Conservation (phyloP, 1,140 invertebrate genomes). For the Bombus consobrinus region DNA sequence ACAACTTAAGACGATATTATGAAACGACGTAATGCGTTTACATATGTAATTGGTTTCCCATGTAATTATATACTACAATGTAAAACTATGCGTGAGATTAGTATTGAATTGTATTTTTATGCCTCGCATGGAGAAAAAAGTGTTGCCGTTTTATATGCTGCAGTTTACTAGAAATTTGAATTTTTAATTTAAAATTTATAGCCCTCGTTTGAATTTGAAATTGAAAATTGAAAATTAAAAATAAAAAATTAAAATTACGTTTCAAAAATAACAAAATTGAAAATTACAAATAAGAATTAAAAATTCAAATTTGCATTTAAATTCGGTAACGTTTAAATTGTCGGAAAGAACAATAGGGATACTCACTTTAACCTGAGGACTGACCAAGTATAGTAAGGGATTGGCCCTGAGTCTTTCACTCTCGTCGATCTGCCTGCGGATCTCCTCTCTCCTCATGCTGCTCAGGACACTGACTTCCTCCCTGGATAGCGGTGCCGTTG, state of each 20-base stretch:
- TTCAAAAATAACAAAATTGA: no score
- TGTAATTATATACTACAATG: neutral
- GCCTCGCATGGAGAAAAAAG: neutral
- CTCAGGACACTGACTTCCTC: conserved; percentile 97
- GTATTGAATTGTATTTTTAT: neutral
- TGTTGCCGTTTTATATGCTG: neutral
- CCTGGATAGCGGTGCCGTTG: conserved; percentile 92
- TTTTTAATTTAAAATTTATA: neutral
- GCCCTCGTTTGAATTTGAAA: no score
- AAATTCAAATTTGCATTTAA: no score
- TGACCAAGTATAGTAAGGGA: conserved; percentile 96
- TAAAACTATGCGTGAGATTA: neutral
- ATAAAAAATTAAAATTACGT: no score
- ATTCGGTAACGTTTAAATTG: no score
- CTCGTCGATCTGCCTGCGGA: conserved; percentile 95
- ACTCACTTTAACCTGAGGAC: conserved; percentile 97
- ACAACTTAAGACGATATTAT: neutral
- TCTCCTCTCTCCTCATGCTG: conserved; percentile 95
- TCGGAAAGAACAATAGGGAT: conserved; percentile 8
- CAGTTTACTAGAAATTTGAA: neutral
- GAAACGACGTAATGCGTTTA: neutral
- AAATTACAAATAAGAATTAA: no score
- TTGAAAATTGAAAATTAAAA: no score
- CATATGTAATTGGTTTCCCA: neutral
- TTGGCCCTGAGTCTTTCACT: conserved; percentile 95